Evolutionary conservation across 2,113 vertebrate genomes (phyloP), one percentile per base, ranked within the genome.

Genomic region (Polypterus senegalus): DNA sequence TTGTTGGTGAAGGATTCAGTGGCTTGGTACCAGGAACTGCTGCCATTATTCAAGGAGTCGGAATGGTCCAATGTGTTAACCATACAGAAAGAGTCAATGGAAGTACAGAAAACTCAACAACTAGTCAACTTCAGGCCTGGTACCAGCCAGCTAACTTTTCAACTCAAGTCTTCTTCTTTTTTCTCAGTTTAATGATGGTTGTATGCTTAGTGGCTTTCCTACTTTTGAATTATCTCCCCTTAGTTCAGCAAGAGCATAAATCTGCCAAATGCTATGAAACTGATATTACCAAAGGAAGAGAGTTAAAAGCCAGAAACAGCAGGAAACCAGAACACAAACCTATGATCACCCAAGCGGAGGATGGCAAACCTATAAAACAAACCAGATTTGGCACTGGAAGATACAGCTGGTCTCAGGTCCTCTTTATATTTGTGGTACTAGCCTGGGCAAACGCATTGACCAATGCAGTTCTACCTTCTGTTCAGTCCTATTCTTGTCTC

Each of bases 401-500:
- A 0, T 83, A 81, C 75, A 81, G 79, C 59, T 66, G 71, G 75
- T 46, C 54, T 27, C 74, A 88, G 71, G 68, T 77, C 60, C 43
- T 77, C 4, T 87, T 76, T 61, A 81, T 91, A 73, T 89, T 87
- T 27, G 62, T 58, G n/a, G 57, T 83, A 46, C 72, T 90, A 64
- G 79, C 65, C 47, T 91, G 89, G 88, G 73, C 61, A 1, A 88
- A 86, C 3, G 81, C 78, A 5, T 74, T 91, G 67, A 85, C 78
- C 66, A 90, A 91, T 27, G 78, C 73, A 3, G 80, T 83, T n/a
- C 74, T 91, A 0, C 87, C 87, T 0, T 83, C 89, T 0, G 79
- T 91, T 49, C 89, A 91, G 77, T 86, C 89, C 9, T 91, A 90
- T 73, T 86, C 89, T 0, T 89, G 87, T 62, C 62, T 90, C 66